phyloP scores from a whole-genome alignment of 2,113 vertebrate genomes.

The Phylloscopus whistleri region DNA sequence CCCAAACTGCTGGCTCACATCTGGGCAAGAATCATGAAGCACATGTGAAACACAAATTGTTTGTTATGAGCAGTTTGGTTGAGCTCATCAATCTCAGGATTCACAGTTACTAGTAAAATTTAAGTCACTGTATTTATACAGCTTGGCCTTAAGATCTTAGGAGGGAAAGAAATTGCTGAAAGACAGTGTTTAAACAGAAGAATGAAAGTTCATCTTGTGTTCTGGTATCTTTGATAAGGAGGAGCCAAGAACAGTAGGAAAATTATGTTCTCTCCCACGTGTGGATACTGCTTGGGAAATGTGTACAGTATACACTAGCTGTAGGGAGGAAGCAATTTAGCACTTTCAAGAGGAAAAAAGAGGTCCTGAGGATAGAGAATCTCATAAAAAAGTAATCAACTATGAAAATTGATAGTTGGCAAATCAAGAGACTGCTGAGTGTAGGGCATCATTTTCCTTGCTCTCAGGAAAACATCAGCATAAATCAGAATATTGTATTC shows the following conservation, averaged over 20 bases:
- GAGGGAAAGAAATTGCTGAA: not conserved
- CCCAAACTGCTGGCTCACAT: not conserved
- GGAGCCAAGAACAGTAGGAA: not conserved
- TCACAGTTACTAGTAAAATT: not conserved
- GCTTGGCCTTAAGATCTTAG: not conserved
- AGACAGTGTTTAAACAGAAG: not conserved
- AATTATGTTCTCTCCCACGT: not conserved
- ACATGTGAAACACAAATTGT: not conserved
- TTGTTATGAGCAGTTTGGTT: not conserved
- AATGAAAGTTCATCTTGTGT: not conserved
- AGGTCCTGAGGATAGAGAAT: slow-evolving; percentile 43
- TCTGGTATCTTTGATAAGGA: not conserved
- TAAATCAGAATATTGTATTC: slow-evolving; percentile 49
- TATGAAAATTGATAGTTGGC: slow-evolving; percentile 61
- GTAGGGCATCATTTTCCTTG: slow-evolving; percentile 39
- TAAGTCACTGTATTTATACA: not conserved
- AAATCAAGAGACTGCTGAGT: slow-evolving; percentile 51
- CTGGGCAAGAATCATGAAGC: not conserved
- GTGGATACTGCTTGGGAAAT: slow-evolving; percentile 11
- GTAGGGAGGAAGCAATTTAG: slow-evolving; percentile 31
- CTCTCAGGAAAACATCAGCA: slow-evolving; percentile 34
- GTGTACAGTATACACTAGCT: not conserved
- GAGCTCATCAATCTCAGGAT: not conserved
- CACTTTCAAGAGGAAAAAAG: slow-evolving; percentile 29
- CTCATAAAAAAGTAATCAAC: slow-evolving; percentile 56